A percentile compares a stretch with the other conserved stretches of the same genome.
Evolutionary conservation across 2,888 invertebrate species (phyloP).

Genomic region (Caradrina clavipalpis): DNA sequence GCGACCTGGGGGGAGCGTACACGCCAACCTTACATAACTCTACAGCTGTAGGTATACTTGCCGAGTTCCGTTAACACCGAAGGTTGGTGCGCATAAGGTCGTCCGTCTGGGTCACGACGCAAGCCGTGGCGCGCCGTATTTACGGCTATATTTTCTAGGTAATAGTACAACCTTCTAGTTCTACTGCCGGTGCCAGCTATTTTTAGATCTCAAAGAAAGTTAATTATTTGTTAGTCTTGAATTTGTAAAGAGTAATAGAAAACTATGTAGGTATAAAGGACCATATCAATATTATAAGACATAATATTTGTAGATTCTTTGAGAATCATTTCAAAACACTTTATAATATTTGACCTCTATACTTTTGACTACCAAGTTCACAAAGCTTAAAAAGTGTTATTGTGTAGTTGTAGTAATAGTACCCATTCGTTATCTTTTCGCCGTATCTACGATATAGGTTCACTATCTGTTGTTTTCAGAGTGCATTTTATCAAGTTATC

Average conservation of each 20-base stretch:
- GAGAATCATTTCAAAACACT: neutral
- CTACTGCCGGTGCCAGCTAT: slow-evolving; percentile 35
- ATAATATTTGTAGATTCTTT: neutral
- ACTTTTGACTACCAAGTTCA: neutral
- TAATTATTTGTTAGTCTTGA: neutral
- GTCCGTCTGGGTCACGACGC: slow-evolving; percentile 79
- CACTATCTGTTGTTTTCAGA: slow-evolving; percentile 41
- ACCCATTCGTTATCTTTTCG: slow-evolving; percentile 31
- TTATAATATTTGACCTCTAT: slow-evolving; percentile 1
- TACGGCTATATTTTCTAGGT: slow-evolving; percentile 58
- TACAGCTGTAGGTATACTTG: slow-evolving; percentile 63
- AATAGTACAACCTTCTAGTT: slow-evolving; percentile 52
- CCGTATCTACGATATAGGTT: slow-evolving; percentile 33
- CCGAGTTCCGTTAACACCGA: slow-evolving; percentile 82
- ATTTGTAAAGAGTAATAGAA: slow-evolving; percentile 7
- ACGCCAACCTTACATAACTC: slow-evolving; percentile 72
- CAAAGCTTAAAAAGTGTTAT: slow-evolving; percentile 11
- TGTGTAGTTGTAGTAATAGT: slow-evolving; percentile 43
- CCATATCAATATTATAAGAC: neutral
- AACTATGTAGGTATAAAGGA: neutral
- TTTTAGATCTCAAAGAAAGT: slow-evolving; percentile 43
- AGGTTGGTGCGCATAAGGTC: slow-evolving; percentile 86
- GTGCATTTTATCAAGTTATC: slow-evolving; percentile 48
- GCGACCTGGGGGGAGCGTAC: slow-evolving; percentile 70
- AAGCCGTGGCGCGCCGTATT: slow-evolving; percentile 55